Base-by-base conservation (phyloP, 1,140 invertebrate species). In the Macrobrachium rosenbergii region DNA sequence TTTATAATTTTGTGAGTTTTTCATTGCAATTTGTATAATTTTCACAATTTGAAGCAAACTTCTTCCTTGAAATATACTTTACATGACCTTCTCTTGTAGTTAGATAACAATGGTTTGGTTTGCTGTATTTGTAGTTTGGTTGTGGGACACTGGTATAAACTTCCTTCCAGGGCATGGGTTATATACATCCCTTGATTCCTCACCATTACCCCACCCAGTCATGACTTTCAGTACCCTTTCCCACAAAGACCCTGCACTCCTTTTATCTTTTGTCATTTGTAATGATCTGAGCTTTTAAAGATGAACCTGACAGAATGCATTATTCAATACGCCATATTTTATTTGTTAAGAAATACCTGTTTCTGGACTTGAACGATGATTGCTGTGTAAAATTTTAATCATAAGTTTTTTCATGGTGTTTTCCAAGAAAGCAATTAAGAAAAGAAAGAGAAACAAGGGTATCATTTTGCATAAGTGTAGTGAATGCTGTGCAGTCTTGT, bases 61-160 rank as follows among this genome's bases (percentile, higher is more conserved):
- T 86, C 67, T 76, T 84, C 78, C 37, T 85, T 85, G 73, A 72
- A 62, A 80, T 45, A 86, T 59, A 21, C 52, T 62, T 87, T 62
- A 75, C 52, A 52, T 52, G 52, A 82, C 82, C 81, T 88, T 62
- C 75, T 59, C 58, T 62, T 77, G 86, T 88, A 82, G 86, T 82
- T 88, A 88, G 86, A 78, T 88, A 88, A 88, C 86, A 88, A 77
- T 88, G 86, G 86, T 88, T 82, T 88, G 86, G 86, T 88, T 87
- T 87, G 81, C 86, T 78, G 86, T 82, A 83, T 59, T 52, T 82
- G 84, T 87, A 87, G 84, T 78, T 85, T 87, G 86, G 86, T 88
- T 88, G 80, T 88, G 86, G 86, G 86, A 88, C 81, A 88, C 64
- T 88, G 86, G 85, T 73, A 52, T 82, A 77, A 62, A 23, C 77